Evolutionary conservation across 1,140 invertebrate species (phyloP).

Genomic region (Drosophila arawakana): DNA sequence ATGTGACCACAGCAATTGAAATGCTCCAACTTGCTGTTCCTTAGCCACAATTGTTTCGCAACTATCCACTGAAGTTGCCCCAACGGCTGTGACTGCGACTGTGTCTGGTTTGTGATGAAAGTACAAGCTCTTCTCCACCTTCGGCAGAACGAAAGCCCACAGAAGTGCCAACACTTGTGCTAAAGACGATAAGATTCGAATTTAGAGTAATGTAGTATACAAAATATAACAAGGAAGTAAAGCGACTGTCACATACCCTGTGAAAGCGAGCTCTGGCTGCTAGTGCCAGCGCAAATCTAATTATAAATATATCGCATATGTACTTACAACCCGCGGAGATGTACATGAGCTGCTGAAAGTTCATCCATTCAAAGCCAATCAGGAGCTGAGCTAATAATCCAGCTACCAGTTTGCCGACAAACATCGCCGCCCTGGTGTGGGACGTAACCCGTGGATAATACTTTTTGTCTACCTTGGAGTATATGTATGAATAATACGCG

Average conservation of each 20-base stretch:
- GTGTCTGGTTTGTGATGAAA: slow-evolving; percentile 87
- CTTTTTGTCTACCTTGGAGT: slow-evolving; percentile 92
- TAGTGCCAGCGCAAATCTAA: no score
- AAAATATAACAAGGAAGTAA: no score
- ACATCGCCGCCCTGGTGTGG: slow-evolving; percentile 89
- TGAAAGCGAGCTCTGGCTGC: no score
- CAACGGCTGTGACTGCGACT: background rate
- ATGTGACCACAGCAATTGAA: slow-evolving; percentile 88
- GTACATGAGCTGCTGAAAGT: slow-evolving; percentile 89
- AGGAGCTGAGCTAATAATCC: slow-evolving; percentile 88
- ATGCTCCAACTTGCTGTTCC: slow-evolving; percentile 2
- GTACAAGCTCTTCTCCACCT: slow-evolving; percentile 91
- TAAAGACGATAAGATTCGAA: slow-evolving; percentile 69
- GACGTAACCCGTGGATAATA: slow-evolving; percentile 91
- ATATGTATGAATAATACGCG: slow-evolving; percentile 97
- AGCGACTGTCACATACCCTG: no score
- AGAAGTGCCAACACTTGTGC: slow-evolving; percentile 89
- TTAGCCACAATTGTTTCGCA: background rate
- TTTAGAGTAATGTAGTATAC: background rate
- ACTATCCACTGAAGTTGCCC: background rate
- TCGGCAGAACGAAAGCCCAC: slow-evolving; percentile 91
- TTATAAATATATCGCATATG: background rate
- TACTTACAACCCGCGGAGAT: slow-evolving; percentile 87
- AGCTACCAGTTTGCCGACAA: slow-evolving; percentile 88
- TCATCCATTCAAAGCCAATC: slow-evolving; percentile 86